Evolutionary conservation across 2,797 vertebrate genomes (phyloP).

Genomic region (Buceros bicornis): DNA sequence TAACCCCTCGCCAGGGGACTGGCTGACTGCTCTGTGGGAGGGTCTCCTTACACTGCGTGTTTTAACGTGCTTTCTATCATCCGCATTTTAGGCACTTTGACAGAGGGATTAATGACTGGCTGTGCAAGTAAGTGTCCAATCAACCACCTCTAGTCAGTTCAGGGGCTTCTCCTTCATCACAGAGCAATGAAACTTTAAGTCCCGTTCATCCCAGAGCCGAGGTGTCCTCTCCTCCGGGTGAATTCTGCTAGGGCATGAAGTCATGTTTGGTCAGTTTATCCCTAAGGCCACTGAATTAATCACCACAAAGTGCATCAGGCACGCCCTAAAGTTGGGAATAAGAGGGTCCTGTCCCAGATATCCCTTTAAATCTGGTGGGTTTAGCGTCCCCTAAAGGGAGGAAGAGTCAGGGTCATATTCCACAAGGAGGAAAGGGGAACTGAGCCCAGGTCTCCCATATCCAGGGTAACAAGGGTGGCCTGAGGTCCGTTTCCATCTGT

Average conservation of each 20-base stretch:
- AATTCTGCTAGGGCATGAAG: not conserved
- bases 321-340: fast-evolving
- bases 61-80: not conserved
- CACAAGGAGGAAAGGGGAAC: not conserved
- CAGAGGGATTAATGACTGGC: slow-evolving; percentile 97
- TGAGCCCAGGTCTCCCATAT: not conserved
- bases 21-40: not conserved
- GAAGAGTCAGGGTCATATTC: not conserved
- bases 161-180: not conserved
- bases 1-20: not conserved
- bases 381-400: fast-evolving
- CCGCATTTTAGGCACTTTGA: slow-evolving; percentile 90
- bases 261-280: not conserved
- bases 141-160: fast-evolving
- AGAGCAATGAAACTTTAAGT: not conserved
- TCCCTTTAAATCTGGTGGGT: not conserved
- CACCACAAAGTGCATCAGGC: not conserved
- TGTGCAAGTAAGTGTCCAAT: slow-evolving; percentile 92
- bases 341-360: not conserved
- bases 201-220: not conserved
- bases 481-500: not conserved
- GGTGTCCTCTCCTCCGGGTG: not conserved
- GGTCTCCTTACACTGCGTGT: not conserved
- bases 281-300: not conserved
- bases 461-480: not conserved